These are phyloP conservation scores for Xerus rutilus DNA, from an alignment of 2,797 vertebrate genomes.

Conservation along the genomic window DNA sequence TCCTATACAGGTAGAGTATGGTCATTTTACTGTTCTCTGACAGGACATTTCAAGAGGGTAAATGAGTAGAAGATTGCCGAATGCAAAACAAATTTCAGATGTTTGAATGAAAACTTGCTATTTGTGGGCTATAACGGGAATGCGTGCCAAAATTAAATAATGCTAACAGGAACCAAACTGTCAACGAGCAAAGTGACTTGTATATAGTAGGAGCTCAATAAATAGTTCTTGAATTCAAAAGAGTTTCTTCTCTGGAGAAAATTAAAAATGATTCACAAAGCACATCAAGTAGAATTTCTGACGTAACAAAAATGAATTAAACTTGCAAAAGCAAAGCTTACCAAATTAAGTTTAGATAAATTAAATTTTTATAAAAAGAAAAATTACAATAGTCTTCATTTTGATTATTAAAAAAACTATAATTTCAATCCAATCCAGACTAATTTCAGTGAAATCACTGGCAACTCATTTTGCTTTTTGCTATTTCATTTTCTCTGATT, in stretches of 20 bases:
- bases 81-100: conserved; percentile 7
- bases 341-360: conserved; percentile 51
- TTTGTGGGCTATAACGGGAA: not conserved
- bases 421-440: conserved; percentile 61
- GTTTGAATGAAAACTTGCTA: conserved; percentile 13
- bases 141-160: conserved; percentile 36
- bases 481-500: conserved; percentile 1
- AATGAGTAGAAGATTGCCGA: conserved; percentile 16
- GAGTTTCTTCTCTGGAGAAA: conserved; percentile 37
- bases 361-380: conserved; percentile 55
- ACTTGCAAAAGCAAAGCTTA: conserved; percentile 58
- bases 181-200: not conserved
- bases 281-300: conserved; percentile 21
- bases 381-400: conserved; percentile 44
- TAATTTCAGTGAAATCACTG: conserved; percentile 25
- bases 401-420: conserved; percentile 43
- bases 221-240: conserved; percentile 56
- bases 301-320: conserved; percentile 43
- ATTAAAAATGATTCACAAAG: conserved; percentile 55
- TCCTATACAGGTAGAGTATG: not conserved
- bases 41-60: not conserved
- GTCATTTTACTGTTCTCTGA: not conserved
- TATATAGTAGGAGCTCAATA: not conserved
- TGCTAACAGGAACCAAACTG: conserved; percentile 23
- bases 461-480: conserved; percentile 44